Evolutionary conservation across 2,113 vertebrate genomes (phyloP).

Genomic region (Anser cygnoides): DNA sequence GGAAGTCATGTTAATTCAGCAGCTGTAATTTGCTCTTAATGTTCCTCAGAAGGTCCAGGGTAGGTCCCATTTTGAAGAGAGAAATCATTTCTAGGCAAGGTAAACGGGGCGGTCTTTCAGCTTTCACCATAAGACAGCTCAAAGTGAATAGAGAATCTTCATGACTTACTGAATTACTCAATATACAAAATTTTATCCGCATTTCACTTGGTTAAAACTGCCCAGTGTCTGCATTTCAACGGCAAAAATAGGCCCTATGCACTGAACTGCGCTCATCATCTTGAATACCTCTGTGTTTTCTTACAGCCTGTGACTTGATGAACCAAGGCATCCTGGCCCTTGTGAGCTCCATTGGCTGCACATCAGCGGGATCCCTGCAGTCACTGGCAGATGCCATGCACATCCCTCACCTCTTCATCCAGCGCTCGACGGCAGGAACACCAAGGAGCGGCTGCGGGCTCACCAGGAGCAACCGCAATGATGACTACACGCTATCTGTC

Average conservation of each 20-base stretch:
- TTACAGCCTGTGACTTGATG: slow-evolving; percentile 97
- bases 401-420: slow-evolving; percentile 97
- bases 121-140: neutral
- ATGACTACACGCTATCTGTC: slow-evolving; percentile 97
- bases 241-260: neutral
- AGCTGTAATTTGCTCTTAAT: neutral
- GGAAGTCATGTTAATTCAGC: neutral
- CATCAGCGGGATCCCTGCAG: slow-evolving; percentile 93
- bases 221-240: neutral
- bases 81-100: neutral
- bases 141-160: neutral
- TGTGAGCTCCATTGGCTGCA: slow-evolving; percentile 97
- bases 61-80: neutral
- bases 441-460: slow-evolving; percentile 90
- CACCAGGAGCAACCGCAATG: slow-evolving; percentile 84
- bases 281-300: neutral
- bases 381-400: slow-evolving; percentile 97
- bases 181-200: neutral
- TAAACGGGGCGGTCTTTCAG: neutral
- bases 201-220: neutral
- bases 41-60: neutral
- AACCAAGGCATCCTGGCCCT: slow-evolving; percentile 97
- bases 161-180: neutral
- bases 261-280: neutral
- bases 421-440: slow-evolving; percentile 87